A percentile compares a stretch with the other conserved stretches of the same genome.
phyloP scores from a whole-genome alignment of 2,113 vertebrate genomes.

The Grammomys dolichurus region DNA sequence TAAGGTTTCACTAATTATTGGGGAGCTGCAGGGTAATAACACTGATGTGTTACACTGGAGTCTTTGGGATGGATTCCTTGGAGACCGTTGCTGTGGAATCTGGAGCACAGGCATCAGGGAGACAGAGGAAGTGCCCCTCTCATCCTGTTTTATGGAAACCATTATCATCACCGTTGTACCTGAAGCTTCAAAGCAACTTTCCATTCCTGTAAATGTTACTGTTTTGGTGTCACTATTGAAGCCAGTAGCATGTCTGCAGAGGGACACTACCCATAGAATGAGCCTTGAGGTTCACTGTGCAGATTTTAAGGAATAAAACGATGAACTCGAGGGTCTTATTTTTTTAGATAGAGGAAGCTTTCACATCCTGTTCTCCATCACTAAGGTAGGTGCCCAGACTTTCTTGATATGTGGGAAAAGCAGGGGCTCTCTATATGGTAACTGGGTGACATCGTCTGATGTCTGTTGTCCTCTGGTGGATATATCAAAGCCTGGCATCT shows the following conservation, averaged over 20 bases:
- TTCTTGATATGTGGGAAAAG: too few relatives aligned
- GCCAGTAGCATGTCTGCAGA: neutral
- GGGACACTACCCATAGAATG: neutral
- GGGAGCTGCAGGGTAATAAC: neutral
- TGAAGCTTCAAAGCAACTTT: neutral
- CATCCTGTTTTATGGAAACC: neutral
- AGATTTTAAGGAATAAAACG: neutral
- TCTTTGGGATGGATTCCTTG: neutral
- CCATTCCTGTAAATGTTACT: neutral
- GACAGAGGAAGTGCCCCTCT: neutral
- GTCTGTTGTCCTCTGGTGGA: neutral
- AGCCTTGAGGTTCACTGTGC: neutral
- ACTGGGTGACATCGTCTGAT: neutral
- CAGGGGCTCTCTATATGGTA: neutral
- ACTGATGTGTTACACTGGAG: neutral
- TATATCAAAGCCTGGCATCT: neutral
- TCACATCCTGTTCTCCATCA: neutral
- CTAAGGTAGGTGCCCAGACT: neutral
- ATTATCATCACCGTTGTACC: too few relatives aligned
- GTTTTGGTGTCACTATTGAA: neutral
- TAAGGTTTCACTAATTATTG: neutral
- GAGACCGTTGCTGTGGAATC: neutral
- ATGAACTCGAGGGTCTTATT: neutral
- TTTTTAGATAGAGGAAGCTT: neutral
- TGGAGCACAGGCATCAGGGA: accelerated